Base-by-base conservation (phyloP, 2,888 invertebrate genomes). In the Siphonodentalium dalli region DNA sequence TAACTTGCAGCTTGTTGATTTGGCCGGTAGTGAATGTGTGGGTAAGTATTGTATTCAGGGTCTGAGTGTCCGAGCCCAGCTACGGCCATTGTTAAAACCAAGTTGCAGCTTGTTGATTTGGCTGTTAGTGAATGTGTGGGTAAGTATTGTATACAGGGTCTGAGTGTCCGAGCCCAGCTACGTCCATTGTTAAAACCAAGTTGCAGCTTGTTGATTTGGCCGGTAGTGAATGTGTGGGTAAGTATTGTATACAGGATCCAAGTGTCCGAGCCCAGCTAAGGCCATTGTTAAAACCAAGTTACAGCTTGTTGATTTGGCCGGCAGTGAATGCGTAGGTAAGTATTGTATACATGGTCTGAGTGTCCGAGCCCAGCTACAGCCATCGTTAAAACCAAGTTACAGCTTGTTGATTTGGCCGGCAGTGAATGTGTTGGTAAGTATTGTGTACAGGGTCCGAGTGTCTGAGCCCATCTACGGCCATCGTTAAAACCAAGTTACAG, bases 51-150 rank as follows among this genome's bases (percentile, higher is more conserved):
- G n/a, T n/a, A n/a, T n/a, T n/a, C n/a, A n/a, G n/a, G n/a, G n/a
- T n/a, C n/a, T n/a, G n/a, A n/a, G n/a, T n/a, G n/a, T n/a, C n/a
- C n/a, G n/a, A 58, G 23, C 15, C 48, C 62, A 27, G n/a, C n/a
- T n/a, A n/a, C n/a, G n/a, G 67, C 73, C 18, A 66, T 71, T 1
- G 69, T 72, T 29, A 65, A 67, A 44, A 74, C 74, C 18, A 77
- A 77, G 33, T 58, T 77, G 15, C 77, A 77, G 56, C 64, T 77
- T 20, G 74, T 75, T 6, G 77, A 77, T 47, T 56, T 77, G 20
- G 77, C 77, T 43, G 77, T 75, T 15, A 77, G 75, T 65, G 77
- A 77, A 68, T 77, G 75, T 69, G 75, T 75, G 40, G 77, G 77
- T 75, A 57, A 57, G 75, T 56, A n/a, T n/a, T n/a, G n/a, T n/a